Base-by-base conservation (phyloP, 2,888 invertebrate species). In the Protula sp. region DNA sequence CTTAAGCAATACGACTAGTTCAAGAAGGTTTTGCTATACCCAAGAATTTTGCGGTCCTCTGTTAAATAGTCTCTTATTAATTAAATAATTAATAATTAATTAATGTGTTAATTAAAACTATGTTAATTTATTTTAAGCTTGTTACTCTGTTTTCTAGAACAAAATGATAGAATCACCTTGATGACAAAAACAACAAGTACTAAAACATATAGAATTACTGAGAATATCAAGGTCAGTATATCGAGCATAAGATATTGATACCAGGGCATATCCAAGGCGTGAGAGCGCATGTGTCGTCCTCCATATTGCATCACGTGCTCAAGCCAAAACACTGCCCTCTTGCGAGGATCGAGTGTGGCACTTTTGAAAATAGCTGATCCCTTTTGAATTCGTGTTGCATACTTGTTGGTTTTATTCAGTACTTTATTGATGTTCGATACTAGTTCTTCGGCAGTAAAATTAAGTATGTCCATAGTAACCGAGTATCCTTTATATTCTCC, bases 231-330 rank as follows among this genome's bases (percentile, higher is more conserved):
- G 2, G 22, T 30, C 5, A 58, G 30, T 3, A 65, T 50, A 56
- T 73, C 73, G 47, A 73, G 51, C 54, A 67, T 59, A 24, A 65
- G 54, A 56, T 67, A 71, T 30, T 71, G 66, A 47, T 70, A 70
- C 66, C 67, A 65, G 3, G 70, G 67, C 61, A 72, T 60, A 50
- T 67, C 61, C 45, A 64, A 57, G 2, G 62, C 64, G 27, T 63
- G 22, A 1, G 73, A 67, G n/a, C 65, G 61, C 48, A 74, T 56
- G 54, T 72, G 68, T 14, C 55, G 59, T 2, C 68, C 69, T 9
- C 73, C 74, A 65, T 67, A 67, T 60, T 67, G 62, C 9, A 73
- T 60, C 47, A 73, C 66, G 55, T 72, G 70, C 55, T 73, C 72
- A 19, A 73, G 60, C 71, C 72, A 72, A 50, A 59, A 70, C 2